Evolutionary conservation across 1,140 invertebrate species (phyloP).

Genomic region (Helicoverpa armigera): DNA sequence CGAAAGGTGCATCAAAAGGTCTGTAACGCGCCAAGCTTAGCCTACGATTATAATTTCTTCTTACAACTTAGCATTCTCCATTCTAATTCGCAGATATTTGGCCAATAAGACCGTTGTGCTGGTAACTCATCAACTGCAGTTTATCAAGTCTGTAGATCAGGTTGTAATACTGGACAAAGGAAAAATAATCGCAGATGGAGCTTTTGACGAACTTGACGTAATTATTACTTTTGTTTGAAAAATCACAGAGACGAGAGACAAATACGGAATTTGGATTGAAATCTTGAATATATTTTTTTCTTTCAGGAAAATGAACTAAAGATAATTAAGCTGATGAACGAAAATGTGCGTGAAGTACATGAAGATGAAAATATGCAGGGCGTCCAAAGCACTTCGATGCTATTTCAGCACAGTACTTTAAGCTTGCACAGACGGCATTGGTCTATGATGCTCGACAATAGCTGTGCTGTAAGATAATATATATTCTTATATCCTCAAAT

Average conservation of each 20-base stretch:
- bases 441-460: constrained; percentile 70
- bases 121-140: constrained; percentile 95
- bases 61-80: too few relatives aligned
- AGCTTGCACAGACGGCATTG: constrained; percentile 70
- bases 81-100: constrained; percentile 86
- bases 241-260: too few relatives aligned
- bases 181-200: constrained; percentile 74
- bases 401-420: constrained; percentile 63
- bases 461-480: constrained; percentile 57
- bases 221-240: constrained; percentile 24
- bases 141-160: constrained; percentile 90
- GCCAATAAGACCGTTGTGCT: constrained; percentile 91
- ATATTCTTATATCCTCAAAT: constrained; percentile 7
- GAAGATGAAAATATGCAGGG: constrained; percentile 62
- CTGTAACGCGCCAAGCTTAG: too few relatives aligned
- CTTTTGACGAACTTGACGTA: constrained; percentile 75
- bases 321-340: constrained; percentile 76
- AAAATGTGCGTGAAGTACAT: constrained; percentile 70
- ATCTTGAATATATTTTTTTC: too few relatives aligned
- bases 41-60: too few relatives aligned
- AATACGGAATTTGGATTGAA: too few relatives aligned
- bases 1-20: constrained; percentile 89
- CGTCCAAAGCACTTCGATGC: constrained; percentile 56
- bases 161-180: constrained; percentile 91
- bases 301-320: constrained; percentile 70